Conservation (phyloP, 2,888 invertebrate genomes). For the Scaptomyza polygonia region DNA sequence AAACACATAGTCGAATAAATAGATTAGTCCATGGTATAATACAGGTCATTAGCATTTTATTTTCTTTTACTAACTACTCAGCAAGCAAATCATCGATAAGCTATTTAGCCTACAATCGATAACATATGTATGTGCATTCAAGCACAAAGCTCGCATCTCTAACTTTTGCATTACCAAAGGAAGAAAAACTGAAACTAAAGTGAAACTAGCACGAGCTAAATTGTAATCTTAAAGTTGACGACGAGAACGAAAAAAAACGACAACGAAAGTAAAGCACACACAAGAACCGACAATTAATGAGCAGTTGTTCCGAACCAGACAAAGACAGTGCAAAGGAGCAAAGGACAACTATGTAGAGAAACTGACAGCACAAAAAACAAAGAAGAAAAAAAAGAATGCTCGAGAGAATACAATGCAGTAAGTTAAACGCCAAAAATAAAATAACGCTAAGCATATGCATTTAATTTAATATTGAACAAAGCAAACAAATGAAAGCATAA, state of each 20-base stretch:
- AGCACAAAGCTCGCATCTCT: background rate
- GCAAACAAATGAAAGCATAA: conserved; percentile 60
- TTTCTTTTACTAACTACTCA: too few relatives aligned
- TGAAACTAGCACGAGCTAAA: conserved; percentile 71
- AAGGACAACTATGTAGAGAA: conserved; percentile 33
- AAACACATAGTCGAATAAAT: too few relatives aligned
- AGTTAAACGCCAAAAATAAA: conserved; percentile 8
- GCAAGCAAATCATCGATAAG: background rate
- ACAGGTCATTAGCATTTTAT: too few relatives aligned
- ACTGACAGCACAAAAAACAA: conserved; percentile 65
- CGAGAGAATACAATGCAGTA: conserved; percentile 18
- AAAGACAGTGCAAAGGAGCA: conserved; percentile 36
- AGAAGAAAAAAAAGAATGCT: conserved; percentile 1
- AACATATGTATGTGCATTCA: background rate
- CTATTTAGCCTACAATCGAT: background rate
- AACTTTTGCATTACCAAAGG: conserved; percentile 24
- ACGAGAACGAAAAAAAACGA: conserved; percentile 11
- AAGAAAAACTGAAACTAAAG: conserved; percentile 20
- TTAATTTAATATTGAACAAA: conserved; percentile 56
- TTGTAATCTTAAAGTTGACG: conserved; percentile 50
- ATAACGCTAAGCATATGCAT: conserved; percentile 67
- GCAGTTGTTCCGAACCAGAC: conserved; percentile 67
- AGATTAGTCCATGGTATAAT: too few relatives aligned
- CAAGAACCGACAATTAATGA: conserved; percentile 72
- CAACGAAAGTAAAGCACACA: conserved; percentile 54